Percentiles rank a stretch among this genome's conserved stretches.
These are phyloP conservation scores for Cercocebus atys DNA, from an alignment of 2,113 vertebrate genomes.

Conservation along the genomic window DNA sequence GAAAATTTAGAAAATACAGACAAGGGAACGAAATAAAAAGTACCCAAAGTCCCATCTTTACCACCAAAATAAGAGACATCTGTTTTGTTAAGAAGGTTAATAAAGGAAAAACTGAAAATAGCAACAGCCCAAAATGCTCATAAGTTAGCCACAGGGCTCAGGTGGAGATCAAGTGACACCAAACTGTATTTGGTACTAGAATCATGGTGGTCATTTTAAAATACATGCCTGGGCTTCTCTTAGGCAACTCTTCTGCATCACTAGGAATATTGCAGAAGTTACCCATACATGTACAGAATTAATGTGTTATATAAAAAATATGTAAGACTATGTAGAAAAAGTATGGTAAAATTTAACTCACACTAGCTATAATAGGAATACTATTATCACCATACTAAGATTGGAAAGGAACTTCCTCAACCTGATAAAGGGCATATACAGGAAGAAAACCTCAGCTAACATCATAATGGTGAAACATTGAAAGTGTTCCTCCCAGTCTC, in stretches of 20 bases:
- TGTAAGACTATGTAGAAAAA: background rate
- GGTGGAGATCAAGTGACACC: background rate
- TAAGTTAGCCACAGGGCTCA: background rate
- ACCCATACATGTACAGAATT: background rate
- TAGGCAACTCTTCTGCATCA: background rate
- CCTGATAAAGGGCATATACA: background rate
- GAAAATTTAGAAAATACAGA: background rate
- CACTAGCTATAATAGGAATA: background rate
- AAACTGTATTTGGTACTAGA: background rate
- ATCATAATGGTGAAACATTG: background rate
- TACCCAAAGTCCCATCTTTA: background rate
- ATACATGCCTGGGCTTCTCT: background rate
- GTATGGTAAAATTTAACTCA: conserved; percentile 10
- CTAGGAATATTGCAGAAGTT: background rate
- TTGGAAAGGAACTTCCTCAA: background rate
- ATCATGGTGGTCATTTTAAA: background rate
- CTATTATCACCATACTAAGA: background rate
- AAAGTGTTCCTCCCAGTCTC: background rate
- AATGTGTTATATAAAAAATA: background rate
- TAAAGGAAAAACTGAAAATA: conserved; percentile 12
- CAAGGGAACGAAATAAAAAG: background rate
- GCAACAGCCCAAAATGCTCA: background rate
- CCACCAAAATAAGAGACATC: background rate
- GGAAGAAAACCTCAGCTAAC: background rate
- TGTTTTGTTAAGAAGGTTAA: background rate